Conservation (phyloP, 2,797 vertebrate genomes). For the Stomatorhinus walkeri region DNA sequence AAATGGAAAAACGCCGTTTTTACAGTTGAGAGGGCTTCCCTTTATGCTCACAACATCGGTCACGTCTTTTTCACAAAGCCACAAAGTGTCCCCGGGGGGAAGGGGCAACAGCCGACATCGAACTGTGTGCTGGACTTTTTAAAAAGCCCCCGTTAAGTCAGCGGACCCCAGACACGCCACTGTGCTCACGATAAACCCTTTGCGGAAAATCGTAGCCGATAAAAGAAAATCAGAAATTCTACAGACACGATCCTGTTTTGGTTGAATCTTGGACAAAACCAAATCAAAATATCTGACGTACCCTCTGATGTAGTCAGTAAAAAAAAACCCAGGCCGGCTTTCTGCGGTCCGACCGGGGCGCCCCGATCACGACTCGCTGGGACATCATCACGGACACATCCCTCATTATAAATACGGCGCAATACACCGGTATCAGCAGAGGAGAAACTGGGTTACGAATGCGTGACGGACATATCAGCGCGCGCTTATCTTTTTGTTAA, state of each 20-base stretch:
- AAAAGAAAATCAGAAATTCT: not conserved
- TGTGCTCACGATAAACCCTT: not conserved
- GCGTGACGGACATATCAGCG: not conserved
- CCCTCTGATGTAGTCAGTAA: not conserved
- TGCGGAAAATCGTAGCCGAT: not conserved
- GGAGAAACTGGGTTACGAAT: not conserved
- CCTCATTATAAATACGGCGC: not conserved
- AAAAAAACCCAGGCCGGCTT: not conserved
- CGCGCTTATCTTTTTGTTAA: not conserved
- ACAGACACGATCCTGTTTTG: not conserved
- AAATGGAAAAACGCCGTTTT: constrained; percentile 18
- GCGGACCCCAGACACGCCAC: not conserved
- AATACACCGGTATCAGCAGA: not conserved
- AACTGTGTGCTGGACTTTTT: not conserved
- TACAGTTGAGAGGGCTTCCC: constrained; percentile 20
- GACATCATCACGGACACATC: not conserved
- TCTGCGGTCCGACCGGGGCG: not conserved
- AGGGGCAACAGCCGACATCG: not conserved
- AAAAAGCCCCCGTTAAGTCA: not conserved
- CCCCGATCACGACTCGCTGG: not conserved
- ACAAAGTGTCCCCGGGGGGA: not conserved
- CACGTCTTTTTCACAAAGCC: constrained; percentile 15
- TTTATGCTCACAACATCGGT: not conserved
- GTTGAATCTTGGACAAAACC: not conserved
- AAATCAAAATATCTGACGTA: not conserved